Base-by-base conservation (phyloP, 1,140 invertebrate genomes). In the Lepidurus apus region DNA sequence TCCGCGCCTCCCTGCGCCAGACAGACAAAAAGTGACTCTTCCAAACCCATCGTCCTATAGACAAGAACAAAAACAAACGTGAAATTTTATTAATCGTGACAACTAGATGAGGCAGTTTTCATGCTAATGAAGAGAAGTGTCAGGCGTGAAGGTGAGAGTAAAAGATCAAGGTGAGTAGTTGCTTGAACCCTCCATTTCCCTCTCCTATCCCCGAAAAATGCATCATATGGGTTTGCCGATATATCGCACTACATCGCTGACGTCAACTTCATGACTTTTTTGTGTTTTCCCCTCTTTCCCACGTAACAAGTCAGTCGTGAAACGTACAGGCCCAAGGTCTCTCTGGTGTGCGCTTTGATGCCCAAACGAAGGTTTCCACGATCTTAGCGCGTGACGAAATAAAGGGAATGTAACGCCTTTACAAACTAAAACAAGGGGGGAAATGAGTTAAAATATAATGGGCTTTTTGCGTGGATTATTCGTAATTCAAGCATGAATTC, bases 241-340 rank as follows among this genome's bases (percentile, higher is more conserved):
- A 53, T 10, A 53, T n/a, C 47, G 2, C n/a, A 53, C 4, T 17
- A 53, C 3, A n/a, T 11, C 4, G n/a, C n/a, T n/a, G n/a, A n/a
- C n/a, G n/a, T 13, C 4, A 53, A n/a, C 47, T 53, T 53, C 3
- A 4, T 53, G 4, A 10, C 3, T 11, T 53, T 11, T 53, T n/a
- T n/a, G n/a, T n/a, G n/a, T 53, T n/a, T 6, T 4, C 47, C 47
- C 47, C 11, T 2, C n/a, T 53, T 53, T 53, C 47, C 47, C 47
- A 53, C n/a, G n/a, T 53, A 53, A 53, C 10, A 53, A 53, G 47
- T n/a, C 47, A 53, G 10, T 53, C 47, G 47, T 53, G 47, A 53
- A 53, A 53, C n/a, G n/a, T 53, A 17, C 3, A 53, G 11, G 11
- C 10, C 47, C 47, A 53, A 53, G 47, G 47, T n/a, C 47, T 53